These are phyloP conservation scores for Ommatoiulus sabulosus DNA, from an alignment of 2,888 invertebrate species.

Conservation along the genomic window DNA sequence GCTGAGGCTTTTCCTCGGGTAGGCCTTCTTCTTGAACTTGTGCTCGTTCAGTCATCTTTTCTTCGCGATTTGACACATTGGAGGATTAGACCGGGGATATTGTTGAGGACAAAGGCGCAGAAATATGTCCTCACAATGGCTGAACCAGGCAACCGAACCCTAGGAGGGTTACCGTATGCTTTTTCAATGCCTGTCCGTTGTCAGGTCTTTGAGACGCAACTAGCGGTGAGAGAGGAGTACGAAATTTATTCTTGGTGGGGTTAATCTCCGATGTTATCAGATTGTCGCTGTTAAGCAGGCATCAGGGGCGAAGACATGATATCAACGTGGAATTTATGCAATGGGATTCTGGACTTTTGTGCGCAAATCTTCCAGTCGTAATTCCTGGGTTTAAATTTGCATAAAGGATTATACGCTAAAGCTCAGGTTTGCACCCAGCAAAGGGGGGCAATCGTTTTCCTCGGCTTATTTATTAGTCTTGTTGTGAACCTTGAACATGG, in stretches of 20 bases:
- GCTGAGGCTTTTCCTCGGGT: neutral
- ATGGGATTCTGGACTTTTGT: neutral
- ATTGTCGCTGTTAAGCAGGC: neutral
- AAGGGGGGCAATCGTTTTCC: neutral
- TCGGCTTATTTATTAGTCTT: neutral
- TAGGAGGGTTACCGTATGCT: neutral
- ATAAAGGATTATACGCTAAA: conserved; percentile 2
- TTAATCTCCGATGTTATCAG: conserved; percentile 40
- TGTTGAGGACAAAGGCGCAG: conserved; percentile 16
- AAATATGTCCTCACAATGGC: conserved; percentile 35
- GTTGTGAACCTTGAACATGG: neutral
- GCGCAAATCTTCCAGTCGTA: neutral
- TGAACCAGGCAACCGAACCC: conserved; percentile 11
- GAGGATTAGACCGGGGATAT: conserved; percentile 13
- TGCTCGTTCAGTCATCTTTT: conserved; percentile 32
- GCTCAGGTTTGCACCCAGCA: neutral
- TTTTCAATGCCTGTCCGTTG: neutral
- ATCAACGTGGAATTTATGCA: conserved; percentile 3
- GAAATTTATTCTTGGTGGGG: neutral
- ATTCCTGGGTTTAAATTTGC: conserved; percentile 26
- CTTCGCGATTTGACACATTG: conserved; percentile 22
- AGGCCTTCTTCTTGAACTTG: conserved; percentile 19
- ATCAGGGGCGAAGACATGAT: conserved; percentile 30
- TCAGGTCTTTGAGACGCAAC: neutral
- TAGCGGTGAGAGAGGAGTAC: neutral